These are phyloP conservation scores for Carollia perspicillata DNA, from an alignment of 2,113 vertebrate species.

Conservation along the genomic window DNA sequence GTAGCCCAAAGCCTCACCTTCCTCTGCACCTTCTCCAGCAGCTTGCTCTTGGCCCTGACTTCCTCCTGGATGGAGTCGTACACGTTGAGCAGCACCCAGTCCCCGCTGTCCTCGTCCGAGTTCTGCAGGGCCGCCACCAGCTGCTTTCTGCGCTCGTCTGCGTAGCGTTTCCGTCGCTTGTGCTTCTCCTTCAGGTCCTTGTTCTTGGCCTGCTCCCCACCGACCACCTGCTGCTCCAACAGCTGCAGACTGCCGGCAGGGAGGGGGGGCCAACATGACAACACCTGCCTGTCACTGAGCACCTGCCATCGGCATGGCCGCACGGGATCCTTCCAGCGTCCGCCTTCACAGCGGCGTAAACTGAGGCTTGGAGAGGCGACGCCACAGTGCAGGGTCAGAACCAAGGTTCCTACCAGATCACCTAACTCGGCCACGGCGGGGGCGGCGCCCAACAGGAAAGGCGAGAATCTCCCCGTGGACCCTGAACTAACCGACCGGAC, in stretches of 20 bases:
- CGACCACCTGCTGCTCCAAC: conserved; percentile 89
- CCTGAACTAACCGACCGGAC: background rate
- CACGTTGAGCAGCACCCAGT: conserved; percentile 85
- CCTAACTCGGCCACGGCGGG: background rate
- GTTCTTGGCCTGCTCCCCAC: conserved; percentile 90
- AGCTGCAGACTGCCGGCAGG: conserved; percentile 84
- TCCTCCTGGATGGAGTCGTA: conserved; percentile 93
- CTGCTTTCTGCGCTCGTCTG: conserved; percentile 85
- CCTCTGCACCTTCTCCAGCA: conserved; percentile 87
- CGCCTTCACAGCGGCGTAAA: background rate
- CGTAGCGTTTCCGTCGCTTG: conserved; percentile 79
- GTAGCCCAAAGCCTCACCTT: conserved; percentile 81
- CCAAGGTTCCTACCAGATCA: background rate
- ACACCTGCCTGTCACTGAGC: fast-evolving
- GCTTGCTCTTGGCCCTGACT: conserved; percentile 85
- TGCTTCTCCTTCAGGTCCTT: conserved; percentile 88
- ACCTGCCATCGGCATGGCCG: fast-evolving
- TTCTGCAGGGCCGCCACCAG: conserved; percentile 84
- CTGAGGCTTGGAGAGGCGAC: background rate
- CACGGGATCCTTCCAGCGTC: background rate
- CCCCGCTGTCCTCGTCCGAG: conserved; percentile 81
- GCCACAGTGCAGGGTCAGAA: background rate
- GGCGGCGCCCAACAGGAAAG: background rate
- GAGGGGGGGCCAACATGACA: fast-evolving
- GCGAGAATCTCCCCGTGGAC: background rate